Base-by-base conservation (phyloP, 2,113 vertebrate genomes). In the Tringa solitaria region DNA sequence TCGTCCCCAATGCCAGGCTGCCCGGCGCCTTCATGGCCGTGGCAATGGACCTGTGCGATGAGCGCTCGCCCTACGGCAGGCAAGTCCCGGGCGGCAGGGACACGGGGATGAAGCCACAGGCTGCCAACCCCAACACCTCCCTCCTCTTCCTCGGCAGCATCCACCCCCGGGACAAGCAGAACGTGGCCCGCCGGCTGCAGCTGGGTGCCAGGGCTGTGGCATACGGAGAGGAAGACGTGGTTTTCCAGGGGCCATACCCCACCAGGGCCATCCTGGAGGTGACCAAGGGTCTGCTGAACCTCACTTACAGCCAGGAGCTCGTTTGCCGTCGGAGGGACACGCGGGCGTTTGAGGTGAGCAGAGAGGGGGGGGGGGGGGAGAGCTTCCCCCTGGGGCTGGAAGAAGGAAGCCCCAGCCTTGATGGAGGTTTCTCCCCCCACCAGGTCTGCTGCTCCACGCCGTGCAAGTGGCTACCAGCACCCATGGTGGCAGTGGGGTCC, bases 21-120 rank as follows among this genome's bases (percentile, higher is more conserved):
- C 97, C 97, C n/a, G 96, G 96, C 65, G 99, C 99, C 21, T 99
- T 99, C 94, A 99, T 99, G 99, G 99, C 99, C 0, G 99, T 99
- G 10, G 96, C 99, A 12, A 67, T 99, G 94, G 99, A 99, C 89
- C 97, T 99, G 23, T 96, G 99, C 0, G 99, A 99, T 73, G 91
- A 97, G 37, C 63, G 1, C 3, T 99, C 99, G 1, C 99, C 99
- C 9, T 99, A 97, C 4, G 98, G 98, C 97, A 98, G 98, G 99
- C 98, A 97, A 39, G 87, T 35, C 18, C 53, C 1, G 2, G 48
- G 46, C 1, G 6, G 33, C 4, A 20, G 14, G 9, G 19, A 3
- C 3, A 4, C 8, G 9, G 28, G 2, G 21, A 32, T 4, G 10
- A 15, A 83, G 35, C 14, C 21, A 12, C 28, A 3, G 6, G 54